These are phyloP conservation scores for Drosophila imparisetae DNA, from an alignment of 2,888 invertebrate genomes.

Conservation along the genomic window DNA sequence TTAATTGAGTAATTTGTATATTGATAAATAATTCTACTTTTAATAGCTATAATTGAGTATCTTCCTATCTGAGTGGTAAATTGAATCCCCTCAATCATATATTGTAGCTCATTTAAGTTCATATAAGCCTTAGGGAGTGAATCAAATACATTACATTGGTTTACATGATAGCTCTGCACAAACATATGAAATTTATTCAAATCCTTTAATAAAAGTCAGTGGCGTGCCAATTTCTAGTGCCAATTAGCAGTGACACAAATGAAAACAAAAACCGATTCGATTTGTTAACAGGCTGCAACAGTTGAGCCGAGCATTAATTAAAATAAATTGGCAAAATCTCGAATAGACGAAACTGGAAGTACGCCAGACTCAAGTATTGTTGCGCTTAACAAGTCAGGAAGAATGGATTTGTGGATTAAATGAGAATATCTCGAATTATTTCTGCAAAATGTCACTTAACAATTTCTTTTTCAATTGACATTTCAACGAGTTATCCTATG, in stretches of 20 bases:
- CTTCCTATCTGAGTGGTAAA: neutral
- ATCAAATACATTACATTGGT: slow-evolving; percentile 12
- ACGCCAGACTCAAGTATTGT: slow-evolving; percentile 15
- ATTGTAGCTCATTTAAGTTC: slow-evolving; percentile 8
- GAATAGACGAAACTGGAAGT: slow-evolving; percentile 22
- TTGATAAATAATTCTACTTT: neutral
- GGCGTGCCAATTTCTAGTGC: slow-evolving; percentile 50
- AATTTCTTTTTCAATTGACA: neutral
- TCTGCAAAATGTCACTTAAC: neutral
- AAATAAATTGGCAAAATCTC: slow-evolving; percentile 65
- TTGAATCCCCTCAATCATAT: neutral
- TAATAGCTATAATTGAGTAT: neutral
- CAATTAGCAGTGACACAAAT: slow-evolving; percentile 66
- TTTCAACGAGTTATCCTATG: slow-evolving; percentile 4
- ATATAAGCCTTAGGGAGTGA: neutral
- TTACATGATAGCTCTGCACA: slow-evolving; percentile 20
- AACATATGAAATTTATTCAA: slow-evolving; percentile 38
- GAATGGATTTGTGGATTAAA: slow-evolving; percentile 6
- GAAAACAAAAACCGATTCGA: slow-evolving; percentile 29
- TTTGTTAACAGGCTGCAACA: slow-evolving; percentile 25
- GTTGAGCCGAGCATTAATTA: slow-evolving; percentile 62
- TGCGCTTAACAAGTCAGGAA: neutral
- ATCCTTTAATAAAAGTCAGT: slow-evolving; percentile 27
- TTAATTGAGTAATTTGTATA: neutral
- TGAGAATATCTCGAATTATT: neutral